Evolutionary conservation across 2,888 invertebrate genomes (phyloP).

Genomic region (Steinernema scapterisci): DNA sequence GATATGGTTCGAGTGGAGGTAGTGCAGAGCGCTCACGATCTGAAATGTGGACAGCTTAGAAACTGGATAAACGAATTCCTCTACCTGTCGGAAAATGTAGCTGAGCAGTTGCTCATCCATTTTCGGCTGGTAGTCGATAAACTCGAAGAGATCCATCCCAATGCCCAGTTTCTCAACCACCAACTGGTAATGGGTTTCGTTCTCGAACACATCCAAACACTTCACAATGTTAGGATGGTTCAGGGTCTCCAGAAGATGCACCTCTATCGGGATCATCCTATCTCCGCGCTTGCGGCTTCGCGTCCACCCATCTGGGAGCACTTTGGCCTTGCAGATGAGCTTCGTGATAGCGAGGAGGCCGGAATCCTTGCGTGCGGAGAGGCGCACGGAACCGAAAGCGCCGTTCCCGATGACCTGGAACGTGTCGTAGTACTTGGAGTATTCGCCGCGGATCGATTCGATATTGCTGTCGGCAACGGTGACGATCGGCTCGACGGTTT

Average conservation of each 20-base stretch:
- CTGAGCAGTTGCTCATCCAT: conserved; percentile 77
- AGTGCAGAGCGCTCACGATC: conserved; percentile 77
- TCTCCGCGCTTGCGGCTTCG: conserved; percentile 61
- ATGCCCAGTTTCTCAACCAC: conserved; percentile 80
- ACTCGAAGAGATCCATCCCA: conserved; percentile 80
- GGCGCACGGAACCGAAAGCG: conserved; percentile 78
- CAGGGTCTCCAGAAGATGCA: conserved; percentile 75
- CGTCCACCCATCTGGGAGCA: conserved; percentile 76
- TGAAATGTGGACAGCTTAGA: conserved; percentile 67
- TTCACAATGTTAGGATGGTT: conserved; percentile 76
- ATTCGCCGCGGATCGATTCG: conserved; percentile 63
- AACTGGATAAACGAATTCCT: conserved; percentile 22
- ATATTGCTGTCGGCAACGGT: conserved; percentile 20
- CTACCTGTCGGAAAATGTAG: conserved; percentile 78
- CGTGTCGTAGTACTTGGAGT: conserved; percentile 73
- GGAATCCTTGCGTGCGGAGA: conserved; percentile 75
- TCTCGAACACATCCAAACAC: conserved; percentile 76
- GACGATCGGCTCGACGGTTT: conserved; percentile 1
- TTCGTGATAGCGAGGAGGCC: conserved; percentile 75
- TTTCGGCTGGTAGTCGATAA: conserved; percentile 76
- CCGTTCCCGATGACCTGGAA: conserved; percentile 78
- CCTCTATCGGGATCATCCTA: conserved; percentile 74
- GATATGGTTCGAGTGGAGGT: conserved; percentile 76
- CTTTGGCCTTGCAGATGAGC: conserved; percentile 76
- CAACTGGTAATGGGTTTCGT: conserved; percentile 77